Conservation (phyloP, 2,113 vertebrate genomes). For the Brachionichthys hirsutus region DNA sequence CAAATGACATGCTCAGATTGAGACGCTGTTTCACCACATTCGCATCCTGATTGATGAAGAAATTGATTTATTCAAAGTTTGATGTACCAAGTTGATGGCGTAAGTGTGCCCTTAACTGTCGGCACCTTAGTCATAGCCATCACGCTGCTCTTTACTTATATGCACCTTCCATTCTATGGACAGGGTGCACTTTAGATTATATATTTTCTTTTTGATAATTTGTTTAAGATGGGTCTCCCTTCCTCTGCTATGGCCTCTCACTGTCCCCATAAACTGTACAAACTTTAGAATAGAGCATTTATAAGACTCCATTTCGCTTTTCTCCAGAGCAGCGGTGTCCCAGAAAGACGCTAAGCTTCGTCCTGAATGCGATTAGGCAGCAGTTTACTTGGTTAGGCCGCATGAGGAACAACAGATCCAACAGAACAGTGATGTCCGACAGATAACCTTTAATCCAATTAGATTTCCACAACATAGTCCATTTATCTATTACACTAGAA, state of each 20-base stretch:
- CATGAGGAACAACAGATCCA: constrained; percentile 71
- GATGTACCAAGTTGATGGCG: too few species aligned
- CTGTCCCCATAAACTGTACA: constrained; percentile 69
- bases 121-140: constrained; percentile 31
- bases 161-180: constrained; percentile 29
- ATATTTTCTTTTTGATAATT: constrained; percentile 80
- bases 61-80: too few species aligned
- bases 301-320: constrained; percentile 48
- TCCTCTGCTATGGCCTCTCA: constrained; percentile 57
- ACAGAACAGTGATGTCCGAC: constrained; percentile 64
- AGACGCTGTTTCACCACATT: not conserved
- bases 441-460: constrained; percentile 79
- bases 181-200: constrained; percentile 69
- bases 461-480: constrained; percentile 56
- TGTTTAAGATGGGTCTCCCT: constrained; percentile 66
- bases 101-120: constrained; percentile 14
- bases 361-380: constrained; percentile 71
- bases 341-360: constrained; percentile 68
- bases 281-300: constrained; percentile 57
- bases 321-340: constrained; percentile 60
- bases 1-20: too few species aligned
- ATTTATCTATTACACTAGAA: constrained; percentile 67
- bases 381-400: constrained; percentile 71
- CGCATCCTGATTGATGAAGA: too few species aligned
- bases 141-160: constrained; percentile 30